Evolutionary conservation across 2,113 vertebrate genomes (phyloP), one percentile per base, ranked within the genome.

Genomic region (Proterorhinus semilunaris): DNA sequence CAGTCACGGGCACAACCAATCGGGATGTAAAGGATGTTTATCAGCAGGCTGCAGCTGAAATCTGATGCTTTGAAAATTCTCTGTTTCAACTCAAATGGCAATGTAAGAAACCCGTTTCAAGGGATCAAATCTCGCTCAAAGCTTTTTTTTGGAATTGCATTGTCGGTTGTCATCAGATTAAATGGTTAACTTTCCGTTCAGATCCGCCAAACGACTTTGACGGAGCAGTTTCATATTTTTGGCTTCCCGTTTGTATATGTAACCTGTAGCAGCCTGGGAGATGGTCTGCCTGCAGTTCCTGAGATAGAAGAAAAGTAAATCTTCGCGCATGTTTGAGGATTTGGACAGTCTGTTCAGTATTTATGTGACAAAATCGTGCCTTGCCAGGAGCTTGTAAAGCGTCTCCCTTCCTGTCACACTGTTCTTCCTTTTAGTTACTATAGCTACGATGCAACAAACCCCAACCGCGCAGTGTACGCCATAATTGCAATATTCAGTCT

Each of bases 81-180:
- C 79, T 74, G 80, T 88, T 91, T 90, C 78, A 63, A 67, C 42
- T 78, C 61, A n/a, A 80, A 86, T 77, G 17, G 50, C 78, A 84
- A 74, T 74, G 75, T 63, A 71, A 71, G 52, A 68, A 62, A 91
- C 91, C 90, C 90, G 87, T 90, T 92, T 79, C 78, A 65, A 8
- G 69, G 88, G 79, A 83, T 90, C 81, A 83, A 78, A 86, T 88
- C 81, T 86, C 46, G 66, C 85, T 65, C 68, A 48, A 46, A 81
- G 83, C 76, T 62, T 36, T 0, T 0, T 75, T 81, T 89, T 83
- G 84, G 85, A 89, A 90, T 84, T 74, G 83, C 80, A 82, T 80
- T 92, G 88, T 67, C 76, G 64, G 79, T 77, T 79, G 72, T 80
- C 69, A 3, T 75, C 72, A 80, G 86, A 91, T 89, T 85, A 88